Base-by-base conservation (phyloP, 1,140 invertebrate genomes). In the Portunus trituberculatus region DNA sequence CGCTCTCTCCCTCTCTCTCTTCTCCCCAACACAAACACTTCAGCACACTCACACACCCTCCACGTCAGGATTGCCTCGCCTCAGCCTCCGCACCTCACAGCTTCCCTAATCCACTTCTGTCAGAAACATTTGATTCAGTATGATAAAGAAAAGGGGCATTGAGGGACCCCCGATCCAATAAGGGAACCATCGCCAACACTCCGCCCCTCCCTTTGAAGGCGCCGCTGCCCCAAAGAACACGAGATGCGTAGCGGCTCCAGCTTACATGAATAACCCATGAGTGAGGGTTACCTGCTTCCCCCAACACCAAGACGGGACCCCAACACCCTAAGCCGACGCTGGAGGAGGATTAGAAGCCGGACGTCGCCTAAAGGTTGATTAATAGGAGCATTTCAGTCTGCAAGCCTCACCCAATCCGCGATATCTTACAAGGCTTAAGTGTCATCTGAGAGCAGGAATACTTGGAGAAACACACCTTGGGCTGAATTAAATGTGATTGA, bases 71-170 rank as follows among this genome's bases (percentile, higher is more conserved):
- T 14, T 10, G 52, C 52, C 52, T 59, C 52, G 39, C 39, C 39
- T 39, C 52, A 59, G 52, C 52, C 52, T 59, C 52, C 52, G 52
- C 20, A 25, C 25, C 67, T 76, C 67, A 76, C 12, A 76, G n/a
- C 20, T 20, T 76, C n/a, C 67, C 67, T 76, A 76, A 76, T 76
- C 67, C 67, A 76, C 12, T 76, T 76, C 67, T 76, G 67, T 76
- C 67, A 76, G 67, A 76, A 76, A 76, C 67, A 76, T 76, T 76
- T 76, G 67, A n/a, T 76, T 25, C 67, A 76, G 20, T 76, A 76
- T 25, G n/a, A 76, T 76, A 76, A 76, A 76, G 67, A 76, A n/a
- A 59, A 76, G 67, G 20, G 6, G 67, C 67, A n/a, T 76, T 76
- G 12, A 76, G 67, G n/a, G 8, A n/a, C 12, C 12, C 52, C 20